Evolutionary conservation across 2,113 vertebrate genomes (phyloP), one percentile per base, ranked within the genome.

Genomic region (Sula dactylatra): DNA sequence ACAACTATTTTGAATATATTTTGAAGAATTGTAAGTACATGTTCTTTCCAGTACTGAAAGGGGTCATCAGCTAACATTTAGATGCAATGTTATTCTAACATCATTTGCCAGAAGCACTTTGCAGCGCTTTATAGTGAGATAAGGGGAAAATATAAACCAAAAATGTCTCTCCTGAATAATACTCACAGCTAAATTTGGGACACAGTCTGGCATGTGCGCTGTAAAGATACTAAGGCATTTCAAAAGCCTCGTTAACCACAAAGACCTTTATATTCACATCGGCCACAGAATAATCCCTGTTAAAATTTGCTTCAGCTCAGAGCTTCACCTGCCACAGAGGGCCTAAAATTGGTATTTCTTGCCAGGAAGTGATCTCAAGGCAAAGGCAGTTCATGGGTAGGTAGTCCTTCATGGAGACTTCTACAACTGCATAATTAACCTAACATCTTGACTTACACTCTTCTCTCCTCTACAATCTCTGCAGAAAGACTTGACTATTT

Each of bases 161-260:
- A 92, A 86, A 38, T 54, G 0, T 45, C 9, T 77, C 34, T 58
- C 27, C 25, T 42, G 25, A 88, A 55, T 74, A 55, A 62, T 22
- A 64, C 8, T 44, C 10, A 32, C 20, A 62, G 11, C 4, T 66
- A 42, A 83, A 58, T 74, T 40, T 55, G 44, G 9, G 19, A 44
- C 18, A 13, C 12, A 25, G 6, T 26, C n/a, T 83, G 32, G 1
- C 25, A 50, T 19, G 8, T 40, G 26, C 0, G 0, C 31, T 82
- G 13, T 31, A 91, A 73, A 81, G 29, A 58, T 16, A 56, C 13
- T 19, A 65, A 32, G 10, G 26, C 13, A 58, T 72, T 88, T n/a
- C 10, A 6, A 66, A 94, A 50, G 22, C 56, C 40, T 72, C 4
- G 0, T 38, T 54, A 84, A 70, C 10, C 4, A 31, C 38, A 56